These are phyloP conservation scores for Sitta carolinensis DNA, from an alignment of 2,797 vertebrate genomes.

Conservation along the genomic window DNA sequence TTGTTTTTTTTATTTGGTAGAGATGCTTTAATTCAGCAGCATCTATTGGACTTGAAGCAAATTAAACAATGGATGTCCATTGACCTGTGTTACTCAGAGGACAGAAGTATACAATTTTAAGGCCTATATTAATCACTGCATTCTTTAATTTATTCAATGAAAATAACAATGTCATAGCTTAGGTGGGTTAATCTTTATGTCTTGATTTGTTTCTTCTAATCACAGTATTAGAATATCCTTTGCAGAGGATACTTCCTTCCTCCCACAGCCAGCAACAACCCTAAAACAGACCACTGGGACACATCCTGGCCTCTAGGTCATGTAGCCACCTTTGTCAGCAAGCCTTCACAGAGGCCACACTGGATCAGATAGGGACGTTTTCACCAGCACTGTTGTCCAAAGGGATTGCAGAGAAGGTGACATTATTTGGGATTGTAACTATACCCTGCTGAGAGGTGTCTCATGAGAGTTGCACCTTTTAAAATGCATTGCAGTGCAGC, in stretches of 20 bases:
- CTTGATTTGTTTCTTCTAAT: not conserved
- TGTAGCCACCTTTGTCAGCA: not conserved
- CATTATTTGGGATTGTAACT: not conserved
- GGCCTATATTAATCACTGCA: not conserved
- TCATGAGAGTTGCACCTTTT: not conserved
- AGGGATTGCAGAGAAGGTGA: not conserved
- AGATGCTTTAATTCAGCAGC: slow-evolving; percentile 20
- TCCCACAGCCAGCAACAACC: not conserved
- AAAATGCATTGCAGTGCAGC: not conserved
- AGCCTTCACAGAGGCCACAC: not conserved
- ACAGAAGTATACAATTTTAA: slow-evolving; percentile 5
- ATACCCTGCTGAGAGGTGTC: not conserved
- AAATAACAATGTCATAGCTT: not conserved
- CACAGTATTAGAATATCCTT: not conserved
- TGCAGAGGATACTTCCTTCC: not conserved
- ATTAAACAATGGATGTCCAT: slow-evolving; percentile 6
- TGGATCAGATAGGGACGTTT: not conserved
- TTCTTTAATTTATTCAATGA: slow-evolving; percentile 10
- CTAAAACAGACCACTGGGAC: not conserved
- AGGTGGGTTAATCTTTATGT: not conserved
- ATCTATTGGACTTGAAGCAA: not conserved
- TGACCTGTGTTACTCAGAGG: slow-evolving; percentile 3
- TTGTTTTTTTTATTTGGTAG: not conserved
- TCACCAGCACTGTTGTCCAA: not conserved
- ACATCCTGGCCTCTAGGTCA: not conserved